phyloP scores from a whole-genome alignment of 2,797 vertebrate genomes.

The Coluber constrictor region DNA sequence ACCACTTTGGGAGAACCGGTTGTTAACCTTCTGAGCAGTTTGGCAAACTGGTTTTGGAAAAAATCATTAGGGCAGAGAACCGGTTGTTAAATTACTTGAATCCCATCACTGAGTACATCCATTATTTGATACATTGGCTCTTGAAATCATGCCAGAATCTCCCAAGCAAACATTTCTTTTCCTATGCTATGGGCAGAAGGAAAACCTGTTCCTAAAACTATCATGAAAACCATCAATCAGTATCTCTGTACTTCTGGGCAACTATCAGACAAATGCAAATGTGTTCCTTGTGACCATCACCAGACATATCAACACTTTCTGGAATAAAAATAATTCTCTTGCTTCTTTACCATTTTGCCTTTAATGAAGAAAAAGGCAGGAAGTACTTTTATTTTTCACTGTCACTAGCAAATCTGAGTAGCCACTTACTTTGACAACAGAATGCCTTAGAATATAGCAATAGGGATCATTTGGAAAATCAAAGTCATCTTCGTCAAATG shows the following conservation, averaged over 20 bases:
- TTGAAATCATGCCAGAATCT: slow-evolving; percentile 26
- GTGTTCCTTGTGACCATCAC: slow-evolving; percentile 15
- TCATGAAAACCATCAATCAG: neutral
- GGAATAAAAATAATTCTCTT: slow-evolving; percentile 5
- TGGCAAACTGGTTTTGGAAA: too few species aligned
- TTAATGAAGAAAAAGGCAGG: neutral
- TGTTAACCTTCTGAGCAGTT: too few species aligned
- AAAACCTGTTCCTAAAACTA: slow-evolving; percentile 44
- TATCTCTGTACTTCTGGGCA: slow-evolving; percentile 43
- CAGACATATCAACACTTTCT: neutral
- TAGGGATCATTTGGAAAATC: slow-evolving; percentile 29
- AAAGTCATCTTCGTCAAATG: slow-evolving; percentile 8
- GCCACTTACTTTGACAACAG: neutral
- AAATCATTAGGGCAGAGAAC: too few species aligned
- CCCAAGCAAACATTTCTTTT: slow-evolving; percentile 11
- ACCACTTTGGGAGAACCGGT: too few species aligned
- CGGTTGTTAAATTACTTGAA: too few species aligned
- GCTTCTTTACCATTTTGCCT: neutral
- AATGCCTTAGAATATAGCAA: neutral
- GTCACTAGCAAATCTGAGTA: slow-evolving; percentile 18
- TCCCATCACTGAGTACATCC: neutral
- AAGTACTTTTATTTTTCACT: slow-evolving; percentile 7
- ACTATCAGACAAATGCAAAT: neutral
- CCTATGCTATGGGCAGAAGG: slow-evolving; percentile 27
- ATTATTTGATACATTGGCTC: neutral